Evolutionary conservation across 2,797 vertebrate species (phyloP).

Genomic region (Xenopus petersii): DNA sequence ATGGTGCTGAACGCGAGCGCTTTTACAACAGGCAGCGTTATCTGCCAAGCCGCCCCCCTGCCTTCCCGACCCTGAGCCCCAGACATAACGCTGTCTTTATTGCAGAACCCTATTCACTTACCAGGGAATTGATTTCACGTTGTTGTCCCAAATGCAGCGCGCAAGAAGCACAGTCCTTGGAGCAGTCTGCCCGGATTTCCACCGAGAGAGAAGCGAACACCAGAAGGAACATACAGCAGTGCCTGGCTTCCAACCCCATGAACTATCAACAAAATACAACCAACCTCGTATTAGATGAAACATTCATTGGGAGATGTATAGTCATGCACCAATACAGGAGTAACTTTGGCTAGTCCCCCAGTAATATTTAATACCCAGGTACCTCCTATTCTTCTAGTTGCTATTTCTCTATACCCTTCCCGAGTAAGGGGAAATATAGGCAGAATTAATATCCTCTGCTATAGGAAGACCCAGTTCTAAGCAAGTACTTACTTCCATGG

Average conservation of each 20-base stretch:
- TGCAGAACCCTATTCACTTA: constrained; percentile 57
- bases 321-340: too few species aligned
- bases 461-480: too few species aligned
- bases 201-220: constrained; percentile 72
- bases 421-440: too few species aligned
- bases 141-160: constrained; percentile 73
- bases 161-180: constrained; percentile 82
- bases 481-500: constrained; percentile 52
- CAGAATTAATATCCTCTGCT: too few species aligned
- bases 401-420: too few species aligned
- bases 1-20: constrained; percentile 16
- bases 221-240: constrained; percentile 73
- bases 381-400: too few species aligned
- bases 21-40: background rate
- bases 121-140: constrained; percentile 72
- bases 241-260: constrained; percentile 74
- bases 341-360: too few species aligned
- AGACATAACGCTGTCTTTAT: too few species aligned
- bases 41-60: background rate
- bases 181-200: constrained; percentile 72
- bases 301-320: too few species aligned
- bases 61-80: background rate
- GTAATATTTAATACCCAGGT: too few species aligned
- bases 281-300: too few species aligned
- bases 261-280: constrained; percentile 57